Conservation (phyloP, 2,113 vertebrate species). For the Chloropsis cyanopogon region DNA sequence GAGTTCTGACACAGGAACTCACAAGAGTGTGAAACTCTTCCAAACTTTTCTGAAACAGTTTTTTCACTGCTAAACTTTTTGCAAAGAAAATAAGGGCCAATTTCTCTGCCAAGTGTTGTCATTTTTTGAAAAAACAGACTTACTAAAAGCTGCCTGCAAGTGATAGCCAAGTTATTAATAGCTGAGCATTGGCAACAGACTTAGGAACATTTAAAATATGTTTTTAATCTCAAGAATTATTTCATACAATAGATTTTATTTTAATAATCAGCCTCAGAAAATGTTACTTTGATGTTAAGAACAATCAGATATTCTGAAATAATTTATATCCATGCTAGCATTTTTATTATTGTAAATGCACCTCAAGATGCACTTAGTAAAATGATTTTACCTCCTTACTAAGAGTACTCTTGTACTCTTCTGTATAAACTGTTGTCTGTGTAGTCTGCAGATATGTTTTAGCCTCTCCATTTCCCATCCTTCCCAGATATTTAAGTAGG, state of each 20-base stretch:
- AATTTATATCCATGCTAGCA: neutral
- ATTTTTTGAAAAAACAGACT: neutral
- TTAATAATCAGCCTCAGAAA: neutral
- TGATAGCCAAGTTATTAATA: constrained; percentile 16
- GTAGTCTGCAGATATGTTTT: neutral
- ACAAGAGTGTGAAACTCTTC: neutral
- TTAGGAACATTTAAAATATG: neutral
- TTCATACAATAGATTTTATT: neutral
- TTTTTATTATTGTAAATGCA: neutral
- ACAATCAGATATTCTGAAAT: neutral
- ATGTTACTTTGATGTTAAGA: neutral
- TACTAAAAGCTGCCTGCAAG: neutral
- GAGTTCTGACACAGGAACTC: neutral
- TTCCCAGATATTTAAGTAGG: neutral
- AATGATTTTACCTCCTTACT: neutral
- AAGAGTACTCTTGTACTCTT: neutral
- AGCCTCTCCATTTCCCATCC: neutral
- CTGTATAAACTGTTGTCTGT: neutral
- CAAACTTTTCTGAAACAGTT: neutral
- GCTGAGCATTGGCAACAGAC: neutral
- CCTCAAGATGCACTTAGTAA: neutral
- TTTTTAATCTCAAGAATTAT: neutral
- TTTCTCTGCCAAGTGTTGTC: neutral
- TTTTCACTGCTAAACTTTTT: neutral
- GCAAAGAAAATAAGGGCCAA: neutral